Evolutionary conservation across 2,113 vertebrate genomes (phyloP).

Genomic region (Istiophorus platypterus): DNA sequence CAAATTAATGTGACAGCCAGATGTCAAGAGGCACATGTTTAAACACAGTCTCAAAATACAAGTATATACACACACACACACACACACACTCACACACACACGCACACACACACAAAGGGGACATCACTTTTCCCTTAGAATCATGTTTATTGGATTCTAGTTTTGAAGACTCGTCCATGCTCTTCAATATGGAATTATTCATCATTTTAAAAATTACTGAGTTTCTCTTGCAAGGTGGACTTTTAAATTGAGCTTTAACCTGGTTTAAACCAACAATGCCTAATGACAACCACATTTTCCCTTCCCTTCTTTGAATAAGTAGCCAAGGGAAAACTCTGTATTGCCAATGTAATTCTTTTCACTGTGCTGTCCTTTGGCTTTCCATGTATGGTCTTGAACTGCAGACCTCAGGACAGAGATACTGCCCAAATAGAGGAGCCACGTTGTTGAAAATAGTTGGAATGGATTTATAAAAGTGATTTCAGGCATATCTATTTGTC

Average conservation of each 20-base stretch:
- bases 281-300: slow-evolving; percentile 70
- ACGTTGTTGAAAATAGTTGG: slow-evolving; percentile 70
- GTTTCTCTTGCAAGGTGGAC: neutral
- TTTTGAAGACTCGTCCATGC: neutral
- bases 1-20: slow-evolving; percentile 72
- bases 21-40: slow-evolving; percentile 58
- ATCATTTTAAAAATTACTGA: neutral
- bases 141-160: neutral
- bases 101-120: slow-evolving; percentile 25
- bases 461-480: slow-evolving; percentile 61
- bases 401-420: slow-evolving; percentile 61
- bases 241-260: slow-evolving; percentile 43
- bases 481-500: slow-evolving; percentile 67
- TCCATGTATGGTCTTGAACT: slow-evolving; percentile 75
- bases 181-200: neutral
- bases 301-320: slow-evolving; percentile 40
- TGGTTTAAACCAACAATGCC: slow-evolving; percentile 47
- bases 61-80: slow-evolving; percentile 41
- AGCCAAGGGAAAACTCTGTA: slow-evolving; percentile 37
- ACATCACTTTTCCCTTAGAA: neutral
- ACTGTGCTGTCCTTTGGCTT: slow-evolving; percentile 34
- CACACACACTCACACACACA: slow-evolving; percentile 42
- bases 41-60: slow-evolving; percentile 19
- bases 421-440: slow-evolving; percentile 56
- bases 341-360: slow-evolving; percentile 63